These are phyloP conservation scores for Phaethornis superciliosus DNA, from an alignment of 2,113 vertebrate genomes.

Conservation along the genomic window DNA sequence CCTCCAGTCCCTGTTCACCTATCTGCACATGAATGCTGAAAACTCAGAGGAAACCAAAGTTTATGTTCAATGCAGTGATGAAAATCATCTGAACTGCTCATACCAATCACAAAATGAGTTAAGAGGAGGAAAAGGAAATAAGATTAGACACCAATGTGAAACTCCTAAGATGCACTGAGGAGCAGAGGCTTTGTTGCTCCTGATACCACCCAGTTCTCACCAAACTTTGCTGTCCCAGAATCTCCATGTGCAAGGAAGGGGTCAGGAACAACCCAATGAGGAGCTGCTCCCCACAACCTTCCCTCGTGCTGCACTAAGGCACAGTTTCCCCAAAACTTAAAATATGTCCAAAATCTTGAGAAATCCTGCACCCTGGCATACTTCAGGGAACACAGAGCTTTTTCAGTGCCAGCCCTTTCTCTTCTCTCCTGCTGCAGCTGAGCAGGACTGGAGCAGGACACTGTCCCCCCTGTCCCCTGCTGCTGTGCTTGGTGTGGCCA, in stretches of 20 bases:
- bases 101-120: neutral
- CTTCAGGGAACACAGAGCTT: neutral
- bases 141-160: neutral
- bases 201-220: neutral
- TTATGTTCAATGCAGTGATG: neutral
- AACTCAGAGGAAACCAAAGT: neutral
- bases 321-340: neutral
- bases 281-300: neutral
- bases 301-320: neutral
- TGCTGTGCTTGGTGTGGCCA: neutral
- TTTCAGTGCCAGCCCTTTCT: neutral
- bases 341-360: neutral
- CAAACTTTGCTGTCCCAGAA: neutral
- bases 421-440: neutral
- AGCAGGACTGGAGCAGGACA: neutral
- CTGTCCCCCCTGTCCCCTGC: neutral
- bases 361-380: neutral
- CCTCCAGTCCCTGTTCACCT: neutral
- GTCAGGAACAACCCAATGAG: neutral
- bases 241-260: neutral
- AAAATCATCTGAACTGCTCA: neutral
- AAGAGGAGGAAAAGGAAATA: neutral
- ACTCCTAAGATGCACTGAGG: rapidly evolving
- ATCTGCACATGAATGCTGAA: rapidly evolving
- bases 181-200: neutral